phyloP scores from a whole-genome alignment of 2,797 vertebrate genomes.

The Molossus alvarezi region DNA sequence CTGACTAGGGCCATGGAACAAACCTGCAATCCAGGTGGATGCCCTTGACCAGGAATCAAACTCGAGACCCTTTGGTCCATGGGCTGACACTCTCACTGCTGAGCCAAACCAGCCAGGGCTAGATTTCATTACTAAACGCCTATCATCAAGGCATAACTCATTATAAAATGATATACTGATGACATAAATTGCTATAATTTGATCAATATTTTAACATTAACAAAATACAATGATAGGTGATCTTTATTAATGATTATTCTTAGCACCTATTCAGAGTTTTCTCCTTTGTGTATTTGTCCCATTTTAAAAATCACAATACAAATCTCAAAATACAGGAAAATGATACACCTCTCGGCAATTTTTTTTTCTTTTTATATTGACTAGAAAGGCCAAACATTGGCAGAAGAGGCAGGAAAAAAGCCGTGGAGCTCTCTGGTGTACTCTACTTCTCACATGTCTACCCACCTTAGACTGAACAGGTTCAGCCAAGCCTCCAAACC shows the following conservation, averaged over 20 bases:
- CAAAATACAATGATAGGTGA: constrained; percentile 18
- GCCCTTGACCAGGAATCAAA: no score
- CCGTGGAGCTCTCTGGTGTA: not conserved
- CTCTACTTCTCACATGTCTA: not conserved
- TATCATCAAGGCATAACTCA: constrained; percentile 27
- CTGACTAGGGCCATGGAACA: no score
- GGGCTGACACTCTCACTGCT: no score
- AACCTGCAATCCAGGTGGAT: no score
- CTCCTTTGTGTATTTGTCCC: constrained; percentile 7
- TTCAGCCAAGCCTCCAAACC: constrained; percentile 58
- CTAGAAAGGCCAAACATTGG: not conserved
- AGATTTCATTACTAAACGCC: constrained; percentile 66
- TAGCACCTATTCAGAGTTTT: not conserved
- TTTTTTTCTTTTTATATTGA: not conserved
- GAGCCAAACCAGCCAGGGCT: no score
- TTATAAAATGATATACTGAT: constrained; percentile 47
- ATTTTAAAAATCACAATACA: not conserved
- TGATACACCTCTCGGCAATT: not conserved
- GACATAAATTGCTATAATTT: not conserved
- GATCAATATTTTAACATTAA: constrained; percentile 45
- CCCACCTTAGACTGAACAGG: not conserved
- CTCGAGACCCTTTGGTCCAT: no score
- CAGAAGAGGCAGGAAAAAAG: constrained; percentile 13
- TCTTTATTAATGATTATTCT: constrained; percentile 35
- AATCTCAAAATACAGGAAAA: constrained; percentile 66